Evolutionary conservation across 2,797 vertebrate species (phyloP).

Genomic region (Pangasius djambal): DNA sequence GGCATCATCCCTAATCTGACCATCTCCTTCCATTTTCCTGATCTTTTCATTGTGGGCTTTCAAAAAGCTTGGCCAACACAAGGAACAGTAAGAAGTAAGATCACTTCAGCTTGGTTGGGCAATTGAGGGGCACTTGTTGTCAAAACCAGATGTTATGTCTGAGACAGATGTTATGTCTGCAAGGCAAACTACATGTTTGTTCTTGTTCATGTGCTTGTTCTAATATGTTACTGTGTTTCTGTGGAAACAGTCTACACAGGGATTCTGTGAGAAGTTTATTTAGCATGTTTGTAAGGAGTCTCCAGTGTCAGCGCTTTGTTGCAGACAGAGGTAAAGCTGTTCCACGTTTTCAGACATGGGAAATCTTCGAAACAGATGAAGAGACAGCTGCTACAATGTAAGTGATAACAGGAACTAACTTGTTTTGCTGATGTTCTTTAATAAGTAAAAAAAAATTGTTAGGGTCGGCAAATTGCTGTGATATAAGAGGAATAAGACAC

Average conservation of each 20-base stretch:
- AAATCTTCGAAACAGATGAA: background rate
- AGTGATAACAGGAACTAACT: background rate
- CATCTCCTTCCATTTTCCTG: background rate
- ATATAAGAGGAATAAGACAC: background rate
- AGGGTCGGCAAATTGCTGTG: background rate
- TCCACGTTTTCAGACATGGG: background rate
- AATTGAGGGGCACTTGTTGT: background rate
- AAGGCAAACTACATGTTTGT: background rate
- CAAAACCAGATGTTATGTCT: background rate
- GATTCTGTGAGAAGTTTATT: background rate
- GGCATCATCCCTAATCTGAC: no score
- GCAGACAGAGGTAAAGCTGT: background rate
- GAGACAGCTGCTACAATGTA: background rate
- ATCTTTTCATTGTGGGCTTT: background rate
- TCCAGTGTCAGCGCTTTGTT: background rate
- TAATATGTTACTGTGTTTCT: background rate
- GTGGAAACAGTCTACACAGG: background rate
- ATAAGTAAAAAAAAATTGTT: background rate
- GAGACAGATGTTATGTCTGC: background rate
- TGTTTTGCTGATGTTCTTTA: background rate
- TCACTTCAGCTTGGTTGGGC: background rate
- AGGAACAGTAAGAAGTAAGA: background rate
- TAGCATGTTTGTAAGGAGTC: background rate
- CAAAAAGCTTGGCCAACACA: background rate
- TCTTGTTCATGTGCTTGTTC: background rate